Evolutionary conservation across 2,113 vertebrate species (phyloP).

Genomic region (Notechis scutatus): DNA sequence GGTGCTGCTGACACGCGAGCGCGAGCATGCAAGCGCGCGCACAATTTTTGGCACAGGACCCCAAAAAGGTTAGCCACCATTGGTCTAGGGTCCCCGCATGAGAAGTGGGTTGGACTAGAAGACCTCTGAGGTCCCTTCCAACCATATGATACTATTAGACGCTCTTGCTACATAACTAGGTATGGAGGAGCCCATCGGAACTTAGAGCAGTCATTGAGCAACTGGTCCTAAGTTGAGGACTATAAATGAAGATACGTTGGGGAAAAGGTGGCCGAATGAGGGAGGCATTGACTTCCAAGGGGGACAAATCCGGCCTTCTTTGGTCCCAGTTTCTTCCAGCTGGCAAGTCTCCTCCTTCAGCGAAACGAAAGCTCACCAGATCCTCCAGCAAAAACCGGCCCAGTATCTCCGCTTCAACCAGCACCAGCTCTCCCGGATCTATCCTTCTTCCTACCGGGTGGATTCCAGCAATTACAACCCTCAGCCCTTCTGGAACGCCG

Average conservation of each 20-base stretch:
- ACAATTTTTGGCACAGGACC: no score
- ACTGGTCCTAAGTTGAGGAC: no score
- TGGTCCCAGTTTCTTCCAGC: conserved; percentile 74
- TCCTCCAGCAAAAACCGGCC: conserved; percentile 87
- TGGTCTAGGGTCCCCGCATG: no score
- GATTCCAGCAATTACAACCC: conserved; percentile 99
- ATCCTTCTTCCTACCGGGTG: conserved; percentile 92
- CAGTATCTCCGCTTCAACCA: conserved; percentile 92
- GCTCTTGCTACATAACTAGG: no score
- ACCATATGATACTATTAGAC: no score
- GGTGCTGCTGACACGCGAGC: no score
- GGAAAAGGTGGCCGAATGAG: not conserved
- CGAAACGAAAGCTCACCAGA: conserved; percentile 92
- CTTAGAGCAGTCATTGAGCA: no score
- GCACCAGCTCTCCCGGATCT: conserved; percentile 90
- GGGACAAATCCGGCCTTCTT: not conserved
- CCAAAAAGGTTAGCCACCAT: no score
- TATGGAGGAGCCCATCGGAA: no score
- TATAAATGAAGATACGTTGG: not conserved
- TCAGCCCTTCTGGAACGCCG: conserved; percentile 95
- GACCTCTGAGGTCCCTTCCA: no score
- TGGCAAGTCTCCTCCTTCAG: conserved; percentile 98
- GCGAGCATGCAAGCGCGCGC: no score
- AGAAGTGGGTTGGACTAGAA: no score
- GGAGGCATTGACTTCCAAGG: not conserved